These are phyloP conservation scores for Tachypleus tridentatus DNA, from an alignment of 1,140 invertebrate genomes.

Conservation along the genomic window DNA sequence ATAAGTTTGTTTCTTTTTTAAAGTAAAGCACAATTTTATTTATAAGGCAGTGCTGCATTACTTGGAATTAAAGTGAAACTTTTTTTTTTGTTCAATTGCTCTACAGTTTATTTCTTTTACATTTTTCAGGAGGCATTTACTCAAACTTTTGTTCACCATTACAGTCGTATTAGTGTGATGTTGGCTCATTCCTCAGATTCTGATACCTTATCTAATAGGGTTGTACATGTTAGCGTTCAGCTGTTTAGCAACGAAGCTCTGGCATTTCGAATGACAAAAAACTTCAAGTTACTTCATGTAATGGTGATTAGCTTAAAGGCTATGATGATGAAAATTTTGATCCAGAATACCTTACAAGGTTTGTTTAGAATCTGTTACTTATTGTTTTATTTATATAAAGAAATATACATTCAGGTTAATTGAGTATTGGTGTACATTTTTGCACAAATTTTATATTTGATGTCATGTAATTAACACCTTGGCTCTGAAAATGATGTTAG, in stretches of 20 bases:
- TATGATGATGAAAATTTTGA: conserved; percentile 85
- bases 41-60: not conserved
- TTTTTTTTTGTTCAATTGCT: not conserved
- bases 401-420: no score
- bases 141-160: conserved; percentile 87
- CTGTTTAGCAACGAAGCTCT: conserved; percentile 87
- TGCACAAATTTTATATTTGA: no score
- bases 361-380: conserved; percentile 22
- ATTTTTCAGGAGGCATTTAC: conserved; percentile 68
- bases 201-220: conserved; percentile 81
- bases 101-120: conserved; percentile 8
- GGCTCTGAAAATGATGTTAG: no score
- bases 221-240: conserved; percentile 93
- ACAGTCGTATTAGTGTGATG: conserved; percentile 83
- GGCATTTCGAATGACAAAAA: conserved; percentile 76
- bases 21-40: no score
- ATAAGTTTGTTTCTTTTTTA: no score
- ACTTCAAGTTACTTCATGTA: conserved; percentile 77
- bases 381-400: no score
- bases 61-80: not conserved
- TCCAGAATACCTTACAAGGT: conserved; percentile 75
- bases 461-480: no score
- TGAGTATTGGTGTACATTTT: no score
- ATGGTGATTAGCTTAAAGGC: conserved; percentile 86
- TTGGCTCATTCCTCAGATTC: conserved; percentile 71